phyloP scores from a whole-genome alignment of 2,888 invertebrate genomes.

The Tanytarsus gracilentus region DNA sequence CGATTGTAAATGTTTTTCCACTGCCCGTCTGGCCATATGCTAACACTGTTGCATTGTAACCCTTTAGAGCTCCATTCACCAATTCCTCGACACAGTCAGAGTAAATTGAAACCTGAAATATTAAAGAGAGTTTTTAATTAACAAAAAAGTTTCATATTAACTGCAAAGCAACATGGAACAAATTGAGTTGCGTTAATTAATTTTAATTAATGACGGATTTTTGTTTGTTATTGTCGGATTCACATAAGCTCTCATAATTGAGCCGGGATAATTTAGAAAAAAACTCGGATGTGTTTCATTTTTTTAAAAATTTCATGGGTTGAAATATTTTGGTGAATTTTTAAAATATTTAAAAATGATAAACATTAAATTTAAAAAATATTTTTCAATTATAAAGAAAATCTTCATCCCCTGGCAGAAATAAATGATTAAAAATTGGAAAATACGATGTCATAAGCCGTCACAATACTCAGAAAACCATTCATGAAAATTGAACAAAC shows the following conservation, averaged over 20 bases:
- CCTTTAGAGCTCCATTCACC: conserved; percentile 86
- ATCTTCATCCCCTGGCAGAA: too few relatives aligned
- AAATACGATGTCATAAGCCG: too few relatives aligned
- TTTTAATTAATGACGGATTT: not conserved
- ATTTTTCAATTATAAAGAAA: not conserved
- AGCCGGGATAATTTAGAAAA: too few relatives aligned
- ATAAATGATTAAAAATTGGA: too few relatives aligned
- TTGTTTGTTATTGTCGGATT: not conserved
- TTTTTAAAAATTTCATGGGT: too few relatives aligned
- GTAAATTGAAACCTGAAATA: conserved; percentile 54
- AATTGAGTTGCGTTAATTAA: not conserved
- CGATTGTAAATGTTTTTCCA: conserved; percentile 99
- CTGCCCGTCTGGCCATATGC: conserved; percentile 92
- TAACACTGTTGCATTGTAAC: conserved; percentile 95
- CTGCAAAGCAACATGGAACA: not conserved
- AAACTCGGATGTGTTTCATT: too few relatives aligned
- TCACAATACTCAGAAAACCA: too few relatives aligned
- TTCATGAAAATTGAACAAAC: too few relatives aligned
- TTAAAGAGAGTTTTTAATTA: not conserved
- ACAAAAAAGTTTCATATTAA: not conserved
- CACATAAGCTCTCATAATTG: not conserved
- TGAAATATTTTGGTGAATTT: too few relatives aligned
- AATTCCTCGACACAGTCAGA: conserved; percentile 73
- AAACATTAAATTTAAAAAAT: not conserved
- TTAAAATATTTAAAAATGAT: too few relatives aligned